Percentiles rank a stretch among this genome's conserved stretches.
Evolutionary conservation across 2,888 invertebrate genomes (phyloP).

Genomic region (Rhagonycha lutea): DNA sequence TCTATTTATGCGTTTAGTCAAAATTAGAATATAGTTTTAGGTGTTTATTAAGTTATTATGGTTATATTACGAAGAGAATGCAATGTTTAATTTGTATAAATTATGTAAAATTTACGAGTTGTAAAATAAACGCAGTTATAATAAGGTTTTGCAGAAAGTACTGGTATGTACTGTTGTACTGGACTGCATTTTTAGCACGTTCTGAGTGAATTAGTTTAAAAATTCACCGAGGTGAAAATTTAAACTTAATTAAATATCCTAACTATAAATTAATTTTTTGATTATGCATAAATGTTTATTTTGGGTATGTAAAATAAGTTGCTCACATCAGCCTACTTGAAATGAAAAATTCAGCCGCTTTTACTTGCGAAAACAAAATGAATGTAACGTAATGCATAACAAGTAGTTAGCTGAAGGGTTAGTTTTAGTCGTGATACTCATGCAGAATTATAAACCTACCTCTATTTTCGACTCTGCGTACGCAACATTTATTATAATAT

Average conservation of each 20-base stretch:
- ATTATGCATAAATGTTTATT: conserved; percentile 10
- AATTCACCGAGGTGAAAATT: not conserved
- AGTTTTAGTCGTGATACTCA: conserved; percentile 48
- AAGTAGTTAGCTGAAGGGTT: conserved; percentile 55
- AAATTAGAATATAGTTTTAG: not conserved
- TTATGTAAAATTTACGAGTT: not conserved
- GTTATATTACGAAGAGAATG: not conserved
- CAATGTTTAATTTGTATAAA: not conserved
- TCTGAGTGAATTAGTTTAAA: not conserved
- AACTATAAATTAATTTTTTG: not conserved
- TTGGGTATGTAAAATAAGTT: conserved; percentile 48
- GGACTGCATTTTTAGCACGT: not conserved
- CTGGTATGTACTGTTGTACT: too few relatives aligned
- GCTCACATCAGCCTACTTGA: conserved; percentile 48
- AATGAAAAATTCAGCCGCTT: conserved; percentile 54
- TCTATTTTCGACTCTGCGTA: conserved; percentile 43
- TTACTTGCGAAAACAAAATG: conserved; percentile 55
- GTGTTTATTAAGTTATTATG: not conserved
- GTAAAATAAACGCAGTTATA: not conserved
- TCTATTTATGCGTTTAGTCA: not conserved
- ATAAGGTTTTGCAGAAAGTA: not conserved
- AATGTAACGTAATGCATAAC: conserved; percentile 56
- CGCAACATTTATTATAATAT: conserved; percentile 48
- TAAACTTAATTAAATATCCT: not conserved
- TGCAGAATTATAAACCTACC: conserved; percentile 52